Percentiles rank a stretch among this genome's conserved stretches.
Evolutionary conservation across 2,797 vertebrate species (phyloP).

Genomic region (Orientallactaga sibirica): DNA sequence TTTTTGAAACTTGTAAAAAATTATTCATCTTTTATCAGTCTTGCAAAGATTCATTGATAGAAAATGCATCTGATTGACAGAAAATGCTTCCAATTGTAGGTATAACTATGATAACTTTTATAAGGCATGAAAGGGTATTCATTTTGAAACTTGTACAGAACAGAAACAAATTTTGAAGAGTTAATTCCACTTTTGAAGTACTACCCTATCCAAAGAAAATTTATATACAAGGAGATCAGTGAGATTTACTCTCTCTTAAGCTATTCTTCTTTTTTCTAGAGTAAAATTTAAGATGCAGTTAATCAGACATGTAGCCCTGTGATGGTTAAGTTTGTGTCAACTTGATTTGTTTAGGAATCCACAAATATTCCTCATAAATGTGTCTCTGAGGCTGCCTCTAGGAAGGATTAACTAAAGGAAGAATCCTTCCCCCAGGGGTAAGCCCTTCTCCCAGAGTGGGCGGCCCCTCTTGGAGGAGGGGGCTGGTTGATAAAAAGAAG

Average conservation of each 20-base stretch:
- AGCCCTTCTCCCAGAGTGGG: too few relatives aligned
- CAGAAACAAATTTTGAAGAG: slow-evolving; percentile 57
- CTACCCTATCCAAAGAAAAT: slow-evolving; percentile 11
- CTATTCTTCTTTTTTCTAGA: slow-evolving; percentile 11
- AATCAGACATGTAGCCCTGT: not conserved
- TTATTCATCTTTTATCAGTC: slow-evolving; percentile 19
- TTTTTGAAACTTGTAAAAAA: not conserved
- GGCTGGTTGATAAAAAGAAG: too few relatives aligned
- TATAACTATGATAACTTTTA: not conserved
- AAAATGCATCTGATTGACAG: not conserved
- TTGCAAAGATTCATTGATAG: slow-evolving; percentile 33
- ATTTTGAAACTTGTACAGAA: slow-evolving; percentile 37
- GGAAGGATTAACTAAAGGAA: too few relatives aligned
- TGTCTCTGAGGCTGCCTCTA: too few relatives aligned
- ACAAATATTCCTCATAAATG: too few relatives aligned
- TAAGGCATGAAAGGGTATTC: not conserved
- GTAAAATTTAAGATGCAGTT: slow-evolving; percentile 13
- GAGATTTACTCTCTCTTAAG: not conserved
- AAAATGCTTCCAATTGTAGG: not conserved
- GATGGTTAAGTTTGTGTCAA: too few relatives aligned
- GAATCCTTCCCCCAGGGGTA: too few relatives aligned
- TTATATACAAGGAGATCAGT: not conserved
- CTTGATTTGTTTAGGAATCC: too few relatives aligned
- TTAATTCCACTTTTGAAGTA: slow-evolving; percentile 31
- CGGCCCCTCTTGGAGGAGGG: too few relatives aligned